Evolutionary conservation across 2,888 invertebrate genomes (phyloP), one percentile per base, ranked within the genome.

Genomic region (Eupithecia vulgata): DNA sequence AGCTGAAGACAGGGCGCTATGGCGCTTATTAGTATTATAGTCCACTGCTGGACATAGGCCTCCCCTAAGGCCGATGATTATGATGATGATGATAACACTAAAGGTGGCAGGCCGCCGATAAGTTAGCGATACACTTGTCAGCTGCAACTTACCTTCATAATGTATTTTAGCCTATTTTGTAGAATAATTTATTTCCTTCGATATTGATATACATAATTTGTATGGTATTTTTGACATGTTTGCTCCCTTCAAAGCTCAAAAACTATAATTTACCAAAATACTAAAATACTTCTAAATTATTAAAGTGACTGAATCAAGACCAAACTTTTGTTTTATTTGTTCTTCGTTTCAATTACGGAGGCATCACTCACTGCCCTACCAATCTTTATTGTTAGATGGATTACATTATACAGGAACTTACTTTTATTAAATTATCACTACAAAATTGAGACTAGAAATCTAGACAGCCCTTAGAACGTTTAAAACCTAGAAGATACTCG

Each of bases 401-500:
- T 52, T 3, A 21, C 21, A 52, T 45, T 21, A 21, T 21, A 52
- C n/a, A 52, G 10, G 48, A 3, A 21, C 10, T 21, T n/a, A 30
- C 4, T 30, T 30, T 30, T 30, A 30, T 1, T 30, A 30, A 30
- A 30, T 30, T 30, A 30, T 30, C 4, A 52, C 21, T 21, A 52
- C n/a, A 52, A 30, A 30, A 30, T 30, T 30, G 30, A 30, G 30
- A 30, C 4, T 3, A 30, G 30, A 30, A 30, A 4, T 30, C 30
- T 3, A 30, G 30, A 30, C 30, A 30, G 4, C 10, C 3, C 21
- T 17, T 45, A 45, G 17, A 45, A n/a, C 45, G 17, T 45, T 5
- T 52, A 52, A 52, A 48, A 52, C 0, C 10, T 75, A 81, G 75
- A n/a, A n/a, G n/a, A n/a, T 77, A 80, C 72, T 80, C 81, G 77